A percentile compares a stretch with the other conserved stretches of the same genome.
phyloP scores from a whole-genome alignment of 2,797 vertebrate species.

The Ciconia nigra region DNA sequence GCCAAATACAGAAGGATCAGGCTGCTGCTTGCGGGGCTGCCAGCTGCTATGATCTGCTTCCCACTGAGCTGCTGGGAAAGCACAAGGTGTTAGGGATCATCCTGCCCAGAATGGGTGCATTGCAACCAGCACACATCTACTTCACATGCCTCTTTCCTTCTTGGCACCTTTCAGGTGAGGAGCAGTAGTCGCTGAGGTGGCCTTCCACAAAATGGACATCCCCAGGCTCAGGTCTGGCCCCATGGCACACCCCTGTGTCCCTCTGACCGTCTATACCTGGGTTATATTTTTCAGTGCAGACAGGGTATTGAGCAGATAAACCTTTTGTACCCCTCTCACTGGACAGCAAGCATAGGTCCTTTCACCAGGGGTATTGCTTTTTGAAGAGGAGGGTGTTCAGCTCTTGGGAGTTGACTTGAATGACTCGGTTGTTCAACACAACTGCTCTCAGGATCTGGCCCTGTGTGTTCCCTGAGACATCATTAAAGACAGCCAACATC shows the following conservation, averaged over 20 bases:
- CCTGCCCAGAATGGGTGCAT: neutral
- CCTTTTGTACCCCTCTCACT: neutral
- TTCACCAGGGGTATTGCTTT: neutral
- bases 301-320: neutral
- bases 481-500: neutral
- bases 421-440: neutral
- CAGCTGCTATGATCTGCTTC: neutral
- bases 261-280: neutral
- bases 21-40: neutral
- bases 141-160: neutral
- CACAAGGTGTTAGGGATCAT: neutral
- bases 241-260: neutral
- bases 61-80: neutral
- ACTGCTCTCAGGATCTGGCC: neutral
- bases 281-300: neutral
- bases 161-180: neutral
- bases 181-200: neutral
- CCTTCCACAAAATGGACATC: neutral
- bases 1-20: neutral
- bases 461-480: neutral
- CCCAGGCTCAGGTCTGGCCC: neutral
- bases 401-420: neutral
- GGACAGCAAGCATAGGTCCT: neutral
- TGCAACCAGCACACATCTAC: neutral
- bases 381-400: neutral